Conservation (phyloP, 2,888 invertebrate genomes). For the Steinernema hermaphroditum region DNA sequence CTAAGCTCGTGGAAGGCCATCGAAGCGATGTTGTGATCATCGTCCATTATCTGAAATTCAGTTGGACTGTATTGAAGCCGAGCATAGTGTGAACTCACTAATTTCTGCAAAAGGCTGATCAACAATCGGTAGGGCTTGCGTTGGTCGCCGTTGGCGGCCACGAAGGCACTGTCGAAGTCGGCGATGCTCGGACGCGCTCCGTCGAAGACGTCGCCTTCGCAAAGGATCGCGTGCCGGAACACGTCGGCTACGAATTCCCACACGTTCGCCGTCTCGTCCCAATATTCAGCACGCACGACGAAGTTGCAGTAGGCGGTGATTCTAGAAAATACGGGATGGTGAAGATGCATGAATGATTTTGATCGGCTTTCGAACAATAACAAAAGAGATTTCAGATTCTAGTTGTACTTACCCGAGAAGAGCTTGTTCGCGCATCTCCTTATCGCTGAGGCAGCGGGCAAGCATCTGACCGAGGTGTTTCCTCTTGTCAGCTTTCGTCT, state of each 20-base stretch:
- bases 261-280: conserved; percentile 13
- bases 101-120: conserved; percentile 25
- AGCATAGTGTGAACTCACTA: too few species aligned
- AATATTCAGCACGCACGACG: not conserved
- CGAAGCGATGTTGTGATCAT: conserved; percentile 19
- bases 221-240: conserved; percentile 25
- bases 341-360: too few species aligned
- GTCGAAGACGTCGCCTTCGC: conserved; percentile 11
- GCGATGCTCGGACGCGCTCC: conserved; percentile 18
- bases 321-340: not conserved
- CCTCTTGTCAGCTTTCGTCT: conserved; percentile 14
- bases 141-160: conserved; percentile 28
- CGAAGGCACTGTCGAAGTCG: conserved; percentile 19
- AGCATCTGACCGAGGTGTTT: conserved; percentile 30
- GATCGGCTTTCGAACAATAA: too few species aligned
- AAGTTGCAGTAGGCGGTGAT: conserved; percentile 16
- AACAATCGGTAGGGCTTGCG: conserved; percentile 24
- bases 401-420: not conserved
- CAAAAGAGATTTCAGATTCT: too few species aligned
- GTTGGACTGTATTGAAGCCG: too few species aligned
- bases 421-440: conserved; percentile 24
- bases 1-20: conserved; percentile 22
- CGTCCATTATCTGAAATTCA: conserved; percentile 12
- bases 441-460: conserved; percentile 19
- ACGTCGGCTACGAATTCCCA: conserved; percentile 27